phyloP scores from a whole-genome alignment of 2,797 vertebrate species.

The Myotis myotis region DNA sequence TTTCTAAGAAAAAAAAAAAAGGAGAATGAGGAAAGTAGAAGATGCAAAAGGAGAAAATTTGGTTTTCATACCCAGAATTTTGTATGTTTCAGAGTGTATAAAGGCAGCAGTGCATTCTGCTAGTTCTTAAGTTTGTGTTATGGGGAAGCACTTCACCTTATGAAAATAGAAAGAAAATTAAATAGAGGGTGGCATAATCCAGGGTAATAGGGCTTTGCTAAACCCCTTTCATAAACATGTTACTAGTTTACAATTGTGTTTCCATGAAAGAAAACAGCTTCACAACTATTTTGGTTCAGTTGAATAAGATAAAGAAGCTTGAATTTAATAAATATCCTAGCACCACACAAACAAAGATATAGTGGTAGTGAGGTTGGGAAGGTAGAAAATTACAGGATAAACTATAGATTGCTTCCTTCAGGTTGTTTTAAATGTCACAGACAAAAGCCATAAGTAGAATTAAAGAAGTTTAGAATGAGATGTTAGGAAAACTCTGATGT shows the following conservation, averaged over 20 bases:
- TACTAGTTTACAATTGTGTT: conserved; percentile 9
- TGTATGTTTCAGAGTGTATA: neutral
- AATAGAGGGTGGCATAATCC: neutral
- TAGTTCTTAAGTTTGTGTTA: conserved; percentile 9
- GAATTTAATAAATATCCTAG: neutral
- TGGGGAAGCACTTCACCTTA: neutral
- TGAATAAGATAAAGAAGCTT: neutral
- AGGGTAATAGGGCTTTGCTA: neutral
- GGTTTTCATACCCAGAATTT: conserved; percentile 50
- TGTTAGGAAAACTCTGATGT: neutral
- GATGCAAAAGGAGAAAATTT: neutral
- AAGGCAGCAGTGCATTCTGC: conserved; percentile 3
- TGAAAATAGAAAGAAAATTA: conserved; percentile 8
- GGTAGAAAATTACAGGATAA: neutral
- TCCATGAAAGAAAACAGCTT: neutral
- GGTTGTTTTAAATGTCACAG: neutral
- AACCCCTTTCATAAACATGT: neutral
- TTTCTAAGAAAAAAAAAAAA: neutral
- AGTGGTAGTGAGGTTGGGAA: neutral
- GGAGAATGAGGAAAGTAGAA: neutral
- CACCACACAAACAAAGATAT: neutral
- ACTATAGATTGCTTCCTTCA: neutral
- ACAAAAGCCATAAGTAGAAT: neutral
- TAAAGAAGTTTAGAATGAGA: conserved; percentile 1
- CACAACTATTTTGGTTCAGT: neutral